Evolutionary conservation across 1,140 invertebrate species (phyloP).

Genomic region (Portunus trituberculatus): DNA sequence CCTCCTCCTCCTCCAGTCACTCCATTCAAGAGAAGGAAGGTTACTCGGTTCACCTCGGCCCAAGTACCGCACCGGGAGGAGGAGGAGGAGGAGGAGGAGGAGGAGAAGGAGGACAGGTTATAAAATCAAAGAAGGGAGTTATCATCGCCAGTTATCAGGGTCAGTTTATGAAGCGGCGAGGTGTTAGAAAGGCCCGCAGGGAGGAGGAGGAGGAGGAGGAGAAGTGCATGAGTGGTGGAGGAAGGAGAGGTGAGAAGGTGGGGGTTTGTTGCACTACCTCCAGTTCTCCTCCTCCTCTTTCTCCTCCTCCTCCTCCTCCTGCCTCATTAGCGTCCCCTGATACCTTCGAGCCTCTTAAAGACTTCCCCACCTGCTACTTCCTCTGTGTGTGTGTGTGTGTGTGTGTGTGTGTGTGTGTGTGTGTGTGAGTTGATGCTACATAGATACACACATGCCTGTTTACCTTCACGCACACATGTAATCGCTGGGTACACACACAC

Average conservation of each 20-base stretch:
- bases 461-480: background rate
- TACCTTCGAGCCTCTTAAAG: background rate
- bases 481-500: background rate
- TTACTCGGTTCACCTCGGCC: background rate
- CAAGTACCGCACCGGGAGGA: background rate
- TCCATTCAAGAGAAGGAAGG: background rate
- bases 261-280: slow-evolving; percentile 8
- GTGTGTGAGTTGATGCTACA: background rate
- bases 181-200: background rate
- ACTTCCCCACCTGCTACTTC: background rate
- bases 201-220: background rate
- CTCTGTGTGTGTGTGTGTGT: slow-evolving; percentile 44
- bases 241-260: background rate
- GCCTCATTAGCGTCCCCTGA: background rate
- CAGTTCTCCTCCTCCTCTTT: background rate
- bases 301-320: background rate
- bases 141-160: slow-evolving; percentile 50
- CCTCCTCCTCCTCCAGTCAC: background rate
- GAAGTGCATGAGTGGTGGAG: background rate
- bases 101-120: slow-evolving; percentile 44
- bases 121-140: slow-evolving; percentile 45
- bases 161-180: slow-evolving; percentile 44
- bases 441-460: background rate
- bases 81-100: background rate
- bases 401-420: slow-evolving; percentile 30